Conservation (phyloP, 2,113 vertebrate species). For the Caracal caracal region DNA sequence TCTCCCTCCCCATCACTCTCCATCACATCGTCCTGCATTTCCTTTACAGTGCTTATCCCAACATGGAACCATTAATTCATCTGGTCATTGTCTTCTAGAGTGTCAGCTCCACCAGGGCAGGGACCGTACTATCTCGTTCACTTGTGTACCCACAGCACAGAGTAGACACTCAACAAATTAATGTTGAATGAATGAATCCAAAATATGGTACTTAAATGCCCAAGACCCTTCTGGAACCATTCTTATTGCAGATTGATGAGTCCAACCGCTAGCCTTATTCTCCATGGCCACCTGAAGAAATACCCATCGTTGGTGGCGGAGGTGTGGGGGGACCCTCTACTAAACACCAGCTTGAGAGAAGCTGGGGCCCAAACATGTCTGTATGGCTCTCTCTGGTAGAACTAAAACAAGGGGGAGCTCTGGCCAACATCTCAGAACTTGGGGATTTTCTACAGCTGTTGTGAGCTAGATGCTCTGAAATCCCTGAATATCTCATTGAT, state of each 20-base stretch:
- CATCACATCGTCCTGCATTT: background rate
- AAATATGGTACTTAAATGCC: background rate
- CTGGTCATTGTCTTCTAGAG: background rate
- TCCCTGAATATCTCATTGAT: background rate
- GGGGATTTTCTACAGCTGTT: background rate
- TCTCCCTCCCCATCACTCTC: background rate
- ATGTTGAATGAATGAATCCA: background rate
- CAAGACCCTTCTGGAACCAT: background rate
- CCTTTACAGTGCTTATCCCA: background rate
- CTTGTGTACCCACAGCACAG: background rate
- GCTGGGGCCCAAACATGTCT: background rate
- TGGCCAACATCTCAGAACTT: background rate
- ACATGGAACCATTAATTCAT: background rate
- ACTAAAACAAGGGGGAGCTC: background rate
- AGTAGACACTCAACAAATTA: background rate
- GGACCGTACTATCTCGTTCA: background rate
- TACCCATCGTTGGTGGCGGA: too few species aligned
- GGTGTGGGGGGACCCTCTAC: rapidly evolving
- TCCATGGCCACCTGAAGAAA: background rate
- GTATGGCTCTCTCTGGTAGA: background rate
- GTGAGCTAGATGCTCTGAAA: background rate
- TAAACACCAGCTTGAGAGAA: background rate
- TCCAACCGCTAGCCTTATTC: background rate
- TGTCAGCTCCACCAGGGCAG: background rate
- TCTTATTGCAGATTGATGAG: background rate